Percentiles rank a stretch among this genome's conserved stretches.
These are phyloP conservation scores for Ichneumoninae sp. DNA, from an alignment of 2,888 invertebrate species.

Conservation along the genomic window DNA sequence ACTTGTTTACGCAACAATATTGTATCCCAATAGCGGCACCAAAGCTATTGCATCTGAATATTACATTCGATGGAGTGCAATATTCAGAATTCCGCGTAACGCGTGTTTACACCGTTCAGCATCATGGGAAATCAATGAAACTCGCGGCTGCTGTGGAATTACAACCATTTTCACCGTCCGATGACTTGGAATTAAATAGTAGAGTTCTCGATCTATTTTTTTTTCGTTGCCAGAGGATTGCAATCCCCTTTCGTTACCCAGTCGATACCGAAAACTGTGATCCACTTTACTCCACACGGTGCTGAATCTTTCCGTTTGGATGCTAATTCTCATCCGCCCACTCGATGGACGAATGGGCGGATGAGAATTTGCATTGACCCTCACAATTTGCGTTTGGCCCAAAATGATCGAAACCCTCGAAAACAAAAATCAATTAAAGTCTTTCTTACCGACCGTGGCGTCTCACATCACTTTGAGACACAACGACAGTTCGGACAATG, in stretches of 20 bases:
- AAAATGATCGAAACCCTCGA: background rate
- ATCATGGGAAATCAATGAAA: conserved; percentile 61
- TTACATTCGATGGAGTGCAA: conserved; percentile 19
- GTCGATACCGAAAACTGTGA: too few relatives aligned
- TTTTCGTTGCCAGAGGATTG: background rate
- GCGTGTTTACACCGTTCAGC: conserved; percentile 34
- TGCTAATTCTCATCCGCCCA: background rate
- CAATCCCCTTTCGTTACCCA: background rate
- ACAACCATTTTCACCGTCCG: conserved; percentile 26
- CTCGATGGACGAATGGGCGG: too few relatives aligned
- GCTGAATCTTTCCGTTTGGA: background rate
- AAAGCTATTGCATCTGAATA: background rate
- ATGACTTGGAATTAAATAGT: conserved; percentile 15
- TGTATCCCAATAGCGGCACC: conserved; percentile 14
- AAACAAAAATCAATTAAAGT: background rate
- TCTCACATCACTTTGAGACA: background rate
- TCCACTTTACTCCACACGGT: too few relatives aligned
- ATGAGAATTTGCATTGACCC: too few relatives aligned
- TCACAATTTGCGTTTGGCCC: background rate
- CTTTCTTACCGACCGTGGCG: background rate
- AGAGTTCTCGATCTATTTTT: background rate
- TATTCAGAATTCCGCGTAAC: conserved; percentile 22
- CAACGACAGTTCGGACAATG: background rate
- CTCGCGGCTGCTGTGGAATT: background rate
- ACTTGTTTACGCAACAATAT: conserved; percentile 32